phyloP scores from a whole-genome alignment of 1,140 invertebrate species.

The Tigriopus japonicus region DNA sequence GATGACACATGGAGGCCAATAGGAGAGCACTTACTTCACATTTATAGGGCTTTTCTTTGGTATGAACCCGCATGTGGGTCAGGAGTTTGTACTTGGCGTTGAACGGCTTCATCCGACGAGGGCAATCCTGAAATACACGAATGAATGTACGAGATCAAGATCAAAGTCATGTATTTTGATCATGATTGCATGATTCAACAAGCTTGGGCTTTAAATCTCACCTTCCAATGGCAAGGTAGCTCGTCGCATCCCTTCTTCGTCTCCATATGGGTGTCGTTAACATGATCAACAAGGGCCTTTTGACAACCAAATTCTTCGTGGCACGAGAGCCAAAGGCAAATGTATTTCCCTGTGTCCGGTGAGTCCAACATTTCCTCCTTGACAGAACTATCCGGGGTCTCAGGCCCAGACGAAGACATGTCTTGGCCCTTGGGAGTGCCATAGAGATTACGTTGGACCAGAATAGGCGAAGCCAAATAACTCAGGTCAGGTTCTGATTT shows the following conservation, averaged over 20 bases:
- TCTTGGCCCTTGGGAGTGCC: no score
- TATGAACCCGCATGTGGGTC: slow-evolving; percentile 89
- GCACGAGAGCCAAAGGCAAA: slow-evolving; percentile 5
- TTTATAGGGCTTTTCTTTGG: slow-evolving; percentile 86
- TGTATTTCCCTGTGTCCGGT: background rate
- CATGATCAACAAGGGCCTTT: slow-evolving; percentile 5
- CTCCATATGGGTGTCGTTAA: slow-evolving; percentile 8
- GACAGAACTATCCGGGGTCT: slow-evolving; percentile 11
- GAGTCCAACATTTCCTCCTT: slow-evolving; percentile 6
- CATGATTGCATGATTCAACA: background rate
- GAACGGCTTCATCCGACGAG: slow-evolving; percentile 59
- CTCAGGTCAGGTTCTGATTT: no score
- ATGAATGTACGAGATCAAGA: background rate
- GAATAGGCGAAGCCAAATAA: no score
- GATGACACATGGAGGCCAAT: background rate
- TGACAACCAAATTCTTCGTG: slow-evolving; percentile 2
- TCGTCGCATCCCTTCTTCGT: slow-evolving; percentile 13
- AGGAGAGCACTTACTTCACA: slow-evolving; percentile 54
- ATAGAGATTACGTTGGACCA: no score
- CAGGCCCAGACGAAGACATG: background rate
- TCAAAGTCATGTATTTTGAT: background rate
- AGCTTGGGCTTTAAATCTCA: background rate
- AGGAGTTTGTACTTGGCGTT: slow-evolving; percentile 87
- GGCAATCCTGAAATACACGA: slow-evolving; percentile 37
- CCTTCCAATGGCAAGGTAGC: slow-evolving; percentile 12